phyloP scores from a whole-genome alignment of 1,140 invertebrate species.

The Trichoplusia ni region DNA sequence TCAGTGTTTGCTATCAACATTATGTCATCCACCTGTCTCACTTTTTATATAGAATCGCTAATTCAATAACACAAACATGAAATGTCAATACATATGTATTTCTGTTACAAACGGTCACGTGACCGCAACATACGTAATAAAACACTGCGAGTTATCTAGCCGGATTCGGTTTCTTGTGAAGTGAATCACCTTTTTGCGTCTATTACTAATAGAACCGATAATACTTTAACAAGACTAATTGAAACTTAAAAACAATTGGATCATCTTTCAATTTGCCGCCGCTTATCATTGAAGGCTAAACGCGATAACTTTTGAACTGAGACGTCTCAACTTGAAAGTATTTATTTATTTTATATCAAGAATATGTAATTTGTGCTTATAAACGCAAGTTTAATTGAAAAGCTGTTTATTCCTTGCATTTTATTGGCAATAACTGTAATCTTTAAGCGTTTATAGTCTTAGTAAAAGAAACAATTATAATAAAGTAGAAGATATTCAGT shows the following conservation, averaged over 20 bases:
- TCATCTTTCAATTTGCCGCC: slow-evolving; percentile 18
- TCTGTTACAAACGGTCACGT: background rate
- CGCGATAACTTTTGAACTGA: slow-evolving; percentile 23
- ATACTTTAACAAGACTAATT: slow-evolving; percentile 12
- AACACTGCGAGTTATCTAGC: slow-evolving; percentile 4
- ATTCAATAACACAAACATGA: background rate
- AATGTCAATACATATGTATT: background rate
- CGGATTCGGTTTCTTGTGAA: background rate
- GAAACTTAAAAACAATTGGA: slow-evolving; percentile 3
- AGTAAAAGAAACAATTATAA: no score
- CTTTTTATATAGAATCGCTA: background rate
- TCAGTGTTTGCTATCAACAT: no score
- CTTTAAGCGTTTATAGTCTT: no score
- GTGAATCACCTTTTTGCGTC: slow-evolving; percentile 8
- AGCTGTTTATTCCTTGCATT: no score
- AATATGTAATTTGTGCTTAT: background rate
- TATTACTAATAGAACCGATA: background rate
- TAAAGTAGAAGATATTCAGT: no score
- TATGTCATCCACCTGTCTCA: no score
- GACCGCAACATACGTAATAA: slow-evolving; percentile 1
- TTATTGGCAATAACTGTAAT: no score
- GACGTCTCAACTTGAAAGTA: background rate
- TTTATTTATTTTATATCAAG: background rate
- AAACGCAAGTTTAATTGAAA: background rate
- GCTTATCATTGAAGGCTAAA: background rate